Percentiles rank a stretch among this genome's conserved stretches.
phyloP scores from a whole-genome alignment of 2,888 invertebrate genomes.

The Pristionchus fissidentatus region DNA sequence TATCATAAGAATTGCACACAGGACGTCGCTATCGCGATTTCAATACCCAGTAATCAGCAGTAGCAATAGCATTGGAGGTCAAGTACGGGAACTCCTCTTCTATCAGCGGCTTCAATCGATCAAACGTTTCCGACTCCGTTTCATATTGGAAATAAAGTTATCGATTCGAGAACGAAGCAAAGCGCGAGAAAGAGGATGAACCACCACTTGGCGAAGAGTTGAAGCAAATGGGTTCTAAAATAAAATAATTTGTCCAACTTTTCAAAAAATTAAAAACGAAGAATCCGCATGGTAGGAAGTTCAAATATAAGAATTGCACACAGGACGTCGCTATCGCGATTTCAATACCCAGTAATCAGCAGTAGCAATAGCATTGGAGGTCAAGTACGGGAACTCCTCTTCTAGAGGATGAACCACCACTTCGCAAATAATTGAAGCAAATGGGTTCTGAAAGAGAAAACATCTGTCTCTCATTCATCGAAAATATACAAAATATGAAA shows the following conservation, averaged over 20 bases:
- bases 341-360: background rate
- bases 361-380: background rate
- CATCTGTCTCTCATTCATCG: too few relatives aligned
- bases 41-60: background rate
- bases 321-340: too few relatives aligned
- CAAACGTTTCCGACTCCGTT: slow-evolving; percentile 4
- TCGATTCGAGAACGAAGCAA: background rate
- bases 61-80: background rate
- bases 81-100: background rate
- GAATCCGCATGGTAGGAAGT: too few relatives aligned
- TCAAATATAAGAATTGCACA: background rate
- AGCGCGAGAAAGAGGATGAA: background rate
- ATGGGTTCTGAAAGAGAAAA: background rate
- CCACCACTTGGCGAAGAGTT: background rate
- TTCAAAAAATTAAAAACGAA: too few relatives aligned
- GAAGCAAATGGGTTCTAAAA: background rate
- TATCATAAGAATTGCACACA: background rate
- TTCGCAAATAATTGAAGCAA: background rate
- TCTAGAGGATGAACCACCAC: too few relatives aligned
- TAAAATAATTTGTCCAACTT: background rate
- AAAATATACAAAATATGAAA: too few relatives aligned
- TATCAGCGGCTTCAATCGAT: background rate
- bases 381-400: background rate
- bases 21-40: too few relatives aligned
- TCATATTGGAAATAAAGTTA: background rate